Evolutionary conservation across 2,797 vertebrate genomes (phyloP).

Genomic region (Gallirallus australis): DNA sequence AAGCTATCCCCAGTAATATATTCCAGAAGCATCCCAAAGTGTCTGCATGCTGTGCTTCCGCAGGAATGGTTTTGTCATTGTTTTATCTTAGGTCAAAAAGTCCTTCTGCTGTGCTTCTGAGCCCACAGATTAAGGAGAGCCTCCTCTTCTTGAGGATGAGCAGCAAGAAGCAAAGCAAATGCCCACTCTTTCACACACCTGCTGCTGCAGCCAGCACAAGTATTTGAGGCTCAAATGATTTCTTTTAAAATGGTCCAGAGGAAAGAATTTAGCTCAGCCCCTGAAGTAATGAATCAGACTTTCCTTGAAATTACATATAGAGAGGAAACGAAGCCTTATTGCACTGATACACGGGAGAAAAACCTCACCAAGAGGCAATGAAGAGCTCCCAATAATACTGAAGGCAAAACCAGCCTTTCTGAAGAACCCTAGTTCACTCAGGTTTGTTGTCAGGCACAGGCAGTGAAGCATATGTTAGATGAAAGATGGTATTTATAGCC

Average conservation of each 20-base stretch:
- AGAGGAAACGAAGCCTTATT: neutral
- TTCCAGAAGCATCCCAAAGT: neutral
- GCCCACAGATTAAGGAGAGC: neutral
- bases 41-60: neutral
- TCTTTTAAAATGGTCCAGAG: neutral
- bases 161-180: neutral
- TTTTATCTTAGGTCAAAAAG: slow-evolving; percentile 32
- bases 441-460: neutral
- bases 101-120: neutral
- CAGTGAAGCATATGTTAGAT: neutral
- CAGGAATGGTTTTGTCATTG: neutral
- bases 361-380: neutral
- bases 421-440: neutral
- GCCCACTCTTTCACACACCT: neutral
- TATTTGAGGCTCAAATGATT: neutral
- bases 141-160: neutral
- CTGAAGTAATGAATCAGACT: slow-evolving; percentile 26
- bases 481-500: slow-evolving; percentile 20
- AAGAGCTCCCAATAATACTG: neutral
- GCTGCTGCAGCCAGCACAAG: neutral
- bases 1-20: slow-evolving; percentile 7
- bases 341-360: neutral
- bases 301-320: neutral
- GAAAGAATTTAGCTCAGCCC: slow-evolving; percentile 2
- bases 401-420: slow-evolving; percentile 6